Evolutionary conservation across 1,140 invertebrate genomes (phyloP).

Genomic region (Meteorus sp.): DNA sequence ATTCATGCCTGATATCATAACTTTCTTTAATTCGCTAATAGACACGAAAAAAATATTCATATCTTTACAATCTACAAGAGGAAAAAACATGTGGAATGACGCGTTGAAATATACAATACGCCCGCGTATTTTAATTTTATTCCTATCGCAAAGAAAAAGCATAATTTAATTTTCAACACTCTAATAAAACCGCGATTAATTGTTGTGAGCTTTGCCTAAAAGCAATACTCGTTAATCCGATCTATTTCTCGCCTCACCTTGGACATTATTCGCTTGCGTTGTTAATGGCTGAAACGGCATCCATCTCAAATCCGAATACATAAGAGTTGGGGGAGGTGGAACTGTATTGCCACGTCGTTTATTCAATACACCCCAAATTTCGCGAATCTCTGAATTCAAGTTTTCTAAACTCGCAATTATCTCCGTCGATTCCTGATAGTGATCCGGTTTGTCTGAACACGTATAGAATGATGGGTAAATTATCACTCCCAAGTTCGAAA

Average conservation of each 20-base stretch:
- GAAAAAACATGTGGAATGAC: not conserved
- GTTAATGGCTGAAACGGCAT: slow-evolving; percentile 51
- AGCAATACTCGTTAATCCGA: not conserved
- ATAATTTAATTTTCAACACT: no score
- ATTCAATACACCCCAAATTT: slow-evolving; percentile 70
- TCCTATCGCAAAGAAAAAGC: no score
- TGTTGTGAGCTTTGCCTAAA: not conserved
- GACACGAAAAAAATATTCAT: slow-evolving; percentile 6
- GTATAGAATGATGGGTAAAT: no score
- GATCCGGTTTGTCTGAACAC: slow-evolving; percentile 34
- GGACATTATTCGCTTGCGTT: slow-evolving; percentile 41
- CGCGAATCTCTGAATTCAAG: slow-evolving; percentile 71
- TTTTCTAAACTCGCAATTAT: slow-evolving; percentile 72
- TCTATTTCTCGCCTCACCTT: slow-evolving; percentile 37
- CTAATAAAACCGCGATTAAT: no score
- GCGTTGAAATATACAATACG: no score
- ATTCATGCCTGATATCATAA: no score
- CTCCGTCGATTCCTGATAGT: slow-evolving; percentile 68
- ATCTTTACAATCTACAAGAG: not conserved
- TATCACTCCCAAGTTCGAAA: no score
- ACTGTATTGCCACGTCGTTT: slow-evolving; percentile 64
- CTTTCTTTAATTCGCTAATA: no score
- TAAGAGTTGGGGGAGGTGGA: slow-evolving; percentile 61
- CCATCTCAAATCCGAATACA: slow-evolving; percentile 67
- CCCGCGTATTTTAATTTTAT: no score